A percentile compares a stretch with the other conserved stretches of the same genome.
These are phyloP conservation scores for Pyrocephalus nanus DNA, from an alignment of 2,797 vertebrate genomes.

Conservation along the genomic window DNA sequence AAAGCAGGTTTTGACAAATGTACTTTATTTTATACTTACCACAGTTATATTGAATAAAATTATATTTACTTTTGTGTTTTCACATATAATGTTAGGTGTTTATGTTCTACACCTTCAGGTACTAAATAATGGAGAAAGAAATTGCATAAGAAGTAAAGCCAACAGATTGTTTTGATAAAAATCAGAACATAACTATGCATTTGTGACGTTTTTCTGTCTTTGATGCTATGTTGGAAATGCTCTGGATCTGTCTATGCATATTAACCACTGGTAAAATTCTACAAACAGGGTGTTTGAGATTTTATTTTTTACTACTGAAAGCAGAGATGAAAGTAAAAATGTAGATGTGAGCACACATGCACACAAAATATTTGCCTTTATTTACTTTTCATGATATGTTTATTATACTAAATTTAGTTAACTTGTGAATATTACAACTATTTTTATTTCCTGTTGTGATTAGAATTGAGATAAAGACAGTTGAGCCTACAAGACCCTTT, in stretches of 20 bases:
- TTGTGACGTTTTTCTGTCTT: neutral
- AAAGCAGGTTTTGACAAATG: neutral
- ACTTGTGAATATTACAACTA: neutral
- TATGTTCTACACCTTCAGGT: neutral
- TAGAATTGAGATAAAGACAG: neutral
- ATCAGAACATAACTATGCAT: neutral
- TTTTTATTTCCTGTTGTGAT: neutral
- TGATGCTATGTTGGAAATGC: neutral
- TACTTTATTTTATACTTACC: neutral
- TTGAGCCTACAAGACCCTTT: neutral
- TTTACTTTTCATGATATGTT: neutral
- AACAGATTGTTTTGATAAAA: neutral
- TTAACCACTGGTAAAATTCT: neutral
- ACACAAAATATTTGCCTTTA: neutral
- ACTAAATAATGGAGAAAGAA: neutral
- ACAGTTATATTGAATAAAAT: neutral
- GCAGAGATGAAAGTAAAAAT: neutral
- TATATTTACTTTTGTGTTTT: neutral
- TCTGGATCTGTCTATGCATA: neutral
- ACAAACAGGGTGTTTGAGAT: neutral
- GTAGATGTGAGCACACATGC: rapidly evolving
- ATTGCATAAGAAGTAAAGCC: rapidly evolving
- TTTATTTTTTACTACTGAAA: neutral
- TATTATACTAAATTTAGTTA: neutral
- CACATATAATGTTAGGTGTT: neutral